Conservation (phyloP, 2,797 vertebrate genomes). For the Sebastolobus alascanus region DNA sequence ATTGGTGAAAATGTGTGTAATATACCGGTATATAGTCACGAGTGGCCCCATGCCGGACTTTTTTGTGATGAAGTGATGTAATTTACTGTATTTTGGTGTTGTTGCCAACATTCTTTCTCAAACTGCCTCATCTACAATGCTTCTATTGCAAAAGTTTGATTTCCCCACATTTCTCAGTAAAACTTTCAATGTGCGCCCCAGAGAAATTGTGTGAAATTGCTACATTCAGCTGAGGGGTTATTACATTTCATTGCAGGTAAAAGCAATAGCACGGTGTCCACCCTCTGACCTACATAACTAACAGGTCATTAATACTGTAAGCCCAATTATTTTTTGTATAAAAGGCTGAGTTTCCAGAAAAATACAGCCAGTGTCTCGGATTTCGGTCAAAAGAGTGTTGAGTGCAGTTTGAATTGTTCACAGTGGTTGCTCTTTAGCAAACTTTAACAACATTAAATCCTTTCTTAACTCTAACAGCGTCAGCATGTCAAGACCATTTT, state of each 20-base stretch:
- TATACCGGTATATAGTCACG: no score
- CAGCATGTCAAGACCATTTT: constrained; percentile 25
- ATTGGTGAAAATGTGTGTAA: neutral
- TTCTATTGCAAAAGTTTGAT: neutral
- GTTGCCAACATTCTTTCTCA: neutral
- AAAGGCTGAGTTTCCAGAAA: neutral
- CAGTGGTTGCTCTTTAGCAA: constrained; percentile 2
- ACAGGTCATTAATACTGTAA: constrained; percentile 5
- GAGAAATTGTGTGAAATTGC: neutral
- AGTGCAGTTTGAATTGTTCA: neutral
- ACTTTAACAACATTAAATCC: constrained; percentile 3
- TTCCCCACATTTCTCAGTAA: neutral
- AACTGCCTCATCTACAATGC: neutral
- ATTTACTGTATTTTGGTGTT: neutral
- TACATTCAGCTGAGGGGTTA: constrained; percentile 2
- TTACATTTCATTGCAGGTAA: constrained; percentile 5
- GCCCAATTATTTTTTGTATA: neutral
- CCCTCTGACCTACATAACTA: neutral
- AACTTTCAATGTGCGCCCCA: neutral
- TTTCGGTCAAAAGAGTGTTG: neutral
- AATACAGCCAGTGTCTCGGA: neutral
- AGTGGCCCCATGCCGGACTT: neutral
- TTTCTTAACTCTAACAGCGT: neutral
- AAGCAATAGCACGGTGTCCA: neutral
- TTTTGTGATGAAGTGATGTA: neutral